Percentiles rank a stretch among this genome's conserved stretches.
These are phyloP conservation scores for Noctua pronuba DNA, from an alignment of 2,888 invertebrate species.

Conservation along the genomic window DNA sequence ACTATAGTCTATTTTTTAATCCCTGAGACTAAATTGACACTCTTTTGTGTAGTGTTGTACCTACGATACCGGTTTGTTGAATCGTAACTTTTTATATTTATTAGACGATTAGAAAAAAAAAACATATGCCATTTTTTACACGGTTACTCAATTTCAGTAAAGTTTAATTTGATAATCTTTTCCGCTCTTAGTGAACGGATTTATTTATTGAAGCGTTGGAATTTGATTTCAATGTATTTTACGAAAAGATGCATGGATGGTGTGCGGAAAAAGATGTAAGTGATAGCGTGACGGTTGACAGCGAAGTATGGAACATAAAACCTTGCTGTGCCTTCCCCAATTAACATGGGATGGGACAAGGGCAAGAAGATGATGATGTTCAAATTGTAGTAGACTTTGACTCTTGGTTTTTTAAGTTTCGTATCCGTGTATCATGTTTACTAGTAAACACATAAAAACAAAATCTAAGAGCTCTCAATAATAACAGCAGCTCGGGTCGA, in stretches of 20 bases:
- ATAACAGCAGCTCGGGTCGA: no score
- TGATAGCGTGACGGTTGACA: not conserved
- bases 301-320: not conserved
- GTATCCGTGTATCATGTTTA: not conserved
- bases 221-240: not conserved
- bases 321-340: not conserved
- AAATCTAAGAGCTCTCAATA: no score
- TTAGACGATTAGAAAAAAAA: no score
- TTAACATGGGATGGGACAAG: not conserved
- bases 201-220: not conserved
- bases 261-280: not conserved
- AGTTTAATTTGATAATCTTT: not conserved
- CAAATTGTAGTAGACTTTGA: not conserved
- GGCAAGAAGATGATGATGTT: not conserved
- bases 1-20: no score
- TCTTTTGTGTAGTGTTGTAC: no score
- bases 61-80: no score
- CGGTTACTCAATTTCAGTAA: not conserved
- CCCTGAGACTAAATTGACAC: no score
- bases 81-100: no score
- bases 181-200: not conserved
- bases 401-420: not conserved
- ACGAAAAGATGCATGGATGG: not conserved
- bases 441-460: no score
- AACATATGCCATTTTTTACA: no score